These are phyloP conservation scores for Osmerus eperlanus DNA, from an alignment of 2,113 vertebrate genomes.

Conservation along the genomic window DNA sequence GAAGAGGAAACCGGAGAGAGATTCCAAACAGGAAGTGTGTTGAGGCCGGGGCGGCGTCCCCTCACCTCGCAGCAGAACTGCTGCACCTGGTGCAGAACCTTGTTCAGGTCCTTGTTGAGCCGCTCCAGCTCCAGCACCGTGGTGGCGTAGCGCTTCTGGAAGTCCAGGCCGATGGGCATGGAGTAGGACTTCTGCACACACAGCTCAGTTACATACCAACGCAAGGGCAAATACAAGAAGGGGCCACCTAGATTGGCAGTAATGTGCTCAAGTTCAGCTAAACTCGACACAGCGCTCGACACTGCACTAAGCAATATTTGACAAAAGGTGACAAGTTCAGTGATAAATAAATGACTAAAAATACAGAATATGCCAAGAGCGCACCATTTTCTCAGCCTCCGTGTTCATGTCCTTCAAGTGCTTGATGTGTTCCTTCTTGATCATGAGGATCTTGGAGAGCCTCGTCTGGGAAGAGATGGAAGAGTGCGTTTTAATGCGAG, in stretches of 20 bases:
- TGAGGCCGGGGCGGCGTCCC: background rate
- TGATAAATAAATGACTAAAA: conserved; percentile 21
- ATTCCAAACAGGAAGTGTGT: background rate
- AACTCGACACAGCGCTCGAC: background rate
- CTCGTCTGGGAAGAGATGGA: conserved; percentile 76
- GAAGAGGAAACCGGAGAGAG: no score
- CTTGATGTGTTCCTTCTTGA: conserved; percentile 98
- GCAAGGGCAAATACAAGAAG: background rate
- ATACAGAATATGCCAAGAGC: conserved; percentile 26
- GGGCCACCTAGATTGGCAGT: background rate
- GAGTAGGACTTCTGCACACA: conserved; percentile 90
- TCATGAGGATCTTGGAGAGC: conserved; percentile 98
- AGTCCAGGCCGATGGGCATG: conserved; percentile 87
- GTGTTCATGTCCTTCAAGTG: conserved; percentile 98
- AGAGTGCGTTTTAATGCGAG: background rate
- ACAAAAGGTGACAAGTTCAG: background rate
- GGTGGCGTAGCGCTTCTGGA: conserved; percentile 93
- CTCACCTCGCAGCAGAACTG: conserved; percentile 94
- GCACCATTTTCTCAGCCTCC: conserved; percentile 96
- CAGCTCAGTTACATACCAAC: conserved; percentile 3
- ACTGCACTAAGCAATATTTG: no score
- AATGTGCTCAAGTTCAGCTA: background rate
- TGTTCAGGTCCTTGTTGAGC: conserved; percentile 97
- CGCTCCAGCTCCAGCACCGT: conserved; percentile 94
- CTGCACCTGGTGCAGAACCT: conserved; percentile 94